phyloP scores from a whole-genome alignment of 2,797 vertebrate species.

The Chelmon rostratus region DNA sequence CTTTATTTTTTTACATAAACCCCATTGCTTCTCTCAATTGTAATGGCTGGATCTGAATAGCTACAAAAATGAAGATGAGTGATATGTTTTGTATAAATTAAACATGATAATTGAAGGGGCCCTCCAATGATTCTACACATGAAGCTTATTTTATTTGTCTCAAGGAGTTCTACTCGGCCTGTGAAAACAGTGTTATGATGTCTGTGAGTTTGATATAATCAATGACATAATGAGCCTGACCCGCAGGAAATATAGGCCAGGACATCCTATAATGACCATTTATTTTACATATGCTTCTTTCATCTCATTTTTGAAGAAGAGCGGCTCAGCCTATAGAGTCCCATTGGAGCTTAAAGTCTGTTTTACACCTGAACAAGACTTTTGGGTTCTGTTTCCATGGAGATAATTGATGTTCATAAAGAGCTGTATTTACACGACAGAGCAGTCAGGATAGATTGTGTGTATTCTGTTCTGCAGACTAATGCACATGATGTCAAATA shows the following conservation, averaged over 20 bases:
- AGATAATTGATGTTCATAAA: too few species aligned
- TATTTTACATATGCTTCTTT: too few species aligned
- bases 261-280: background rate
- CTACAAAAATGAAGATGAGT: background rate
- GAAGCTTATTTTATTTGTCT: background rate
- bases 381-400: too few species aligned
- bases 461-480: too few species aligned
- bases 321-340: too few species aligned
- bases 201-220: background rate
- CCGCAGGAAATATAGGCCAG: background rate
- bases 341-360: too few species aligned
- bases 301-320: too few species aligned
- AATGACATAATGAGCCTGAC: background rate
- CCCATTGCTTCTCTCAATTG: background rate
- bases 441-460: too few species aligned
- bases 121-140: background rate
- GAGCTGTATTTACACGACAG: too few species aligned
- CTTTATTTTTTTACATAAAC: background rate
- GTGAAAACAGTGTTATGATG: background rate
- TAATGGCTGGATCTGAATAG: background rate
- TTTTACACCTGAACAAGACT: too few species aligned
- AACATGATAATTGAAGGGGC: background rate
- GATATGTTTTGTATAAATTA: background rate
- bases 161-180: background rate
- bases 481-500: background rate